Evolutionary conservation across 2,113 vertebrate genomes (phyloP).

Genomic region (Eidolon helvum): DNA sequence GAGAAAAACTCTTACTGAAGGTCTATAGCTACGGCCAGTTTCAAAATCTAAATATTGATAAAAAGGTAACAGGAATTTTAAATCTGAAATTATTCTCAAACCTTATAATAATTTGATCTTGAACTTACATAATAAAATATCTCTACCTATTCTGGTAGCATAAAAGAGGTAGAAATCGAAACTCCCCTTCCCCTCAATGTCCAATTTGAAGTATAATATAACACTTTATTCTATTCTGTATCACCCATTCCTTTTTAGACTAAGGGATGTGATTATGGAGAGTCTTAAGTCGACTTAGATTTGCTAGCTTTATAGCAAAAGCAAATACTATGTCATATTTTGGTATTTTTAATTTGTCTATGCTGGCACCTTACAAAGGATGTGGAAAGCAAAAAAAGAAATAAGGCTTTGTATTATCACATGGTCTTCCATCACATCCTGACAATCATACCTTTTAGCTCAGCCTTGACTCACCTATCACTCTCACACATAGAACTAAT

Average conservation of each 20-base stretch:
- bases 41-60: constrained; percentile 24
- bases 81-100: constrained; percentile 15
- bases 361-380: background rate
- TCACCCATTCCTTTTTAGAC: background rate
- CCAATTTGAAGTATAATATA: background rate
- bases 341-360: background rate
- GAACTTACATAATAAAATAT: background rate
- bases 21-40: background rate
- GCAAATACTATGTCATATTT: background rate
- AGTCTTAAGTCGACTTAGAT: background rate
- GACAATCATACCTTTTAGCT: background rate
- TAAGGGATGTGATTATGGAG: background rate
- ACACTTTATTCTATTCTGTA: background rate
- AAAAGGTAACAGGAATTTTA: constrained; percentile 33
- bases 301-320: constrained; percentile 38
- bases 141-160: background rate
- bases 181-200: background rate
- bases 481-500: background rate
- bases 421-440: background rate
- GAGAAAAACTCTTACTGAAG: constrained; percentile 14
- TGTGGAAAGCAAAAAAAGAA: background rate
- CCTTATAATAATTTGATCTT: background rate
- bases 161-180: constrained; percentile 7
- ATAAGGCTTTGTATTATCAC: background rate
- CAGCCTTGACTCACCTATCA: background rate